phyloP scores from a whole-genome alignment of 2,797 vertebrate genomes.

The Lacerta viridis region DNA sequence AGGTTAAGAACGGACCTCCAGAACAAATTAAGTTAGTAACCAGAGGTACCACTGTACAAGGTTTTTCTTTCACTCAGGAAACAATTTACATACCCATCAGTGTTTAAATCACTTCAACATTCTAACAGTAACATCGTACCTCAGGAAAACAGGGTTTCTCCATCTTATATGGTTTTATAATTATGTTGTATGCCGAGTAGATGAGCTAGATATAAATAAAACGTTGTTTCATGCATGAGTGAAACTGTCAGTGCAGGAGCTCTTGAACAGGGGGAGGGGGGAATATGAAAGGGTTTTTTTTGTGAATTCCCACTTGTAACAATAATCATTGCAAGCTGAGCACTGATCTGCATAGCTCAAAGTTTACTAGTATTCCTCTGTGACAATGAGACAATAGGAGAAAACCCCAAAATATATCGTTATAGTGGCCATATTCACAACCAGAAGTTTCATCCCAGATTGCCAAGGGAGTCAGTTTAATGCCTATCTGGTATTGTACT shows the following conservation, averaged over 20 bases:
- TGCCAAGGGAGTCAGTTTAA: conserved; percentile 11
- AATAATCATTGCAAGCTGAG: neutral
- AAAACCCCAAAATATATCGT: neutral
- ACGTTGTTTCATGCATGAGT: neutral
- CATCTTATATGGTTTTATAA: neutral
- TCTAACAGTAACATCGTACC: no score
- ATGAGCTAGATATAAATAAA: neutral
- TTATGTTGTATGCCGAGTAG: neutral
- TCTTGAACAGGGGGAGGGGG: no score
- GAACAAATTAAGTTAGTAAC: no score
- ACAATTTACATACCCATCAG: no score
- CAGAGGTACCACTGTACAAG: no score
- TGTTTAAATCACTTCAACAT: no score
- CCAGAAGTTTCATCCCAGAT: conserved; percentile 5
- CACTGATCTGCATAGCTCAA: neutral
- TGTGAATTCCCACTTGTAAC: neutral
- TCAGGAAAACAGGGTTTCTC: no score
- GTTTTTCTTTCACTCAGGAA: no score
- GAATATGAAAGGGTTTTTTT: neutral
- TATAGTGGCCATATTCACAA: neutral
- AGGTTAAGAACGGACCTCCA: no score
- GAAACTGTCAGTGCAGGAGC: neutral
- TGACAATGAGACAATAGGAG: neutral
- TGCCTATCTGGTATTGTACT: conserved; percentile 7
- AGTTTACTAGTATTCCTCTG: neutral